Evolutionary conservation across 2,113 vertebrate genomes (phyloP).

Genomic region (Mastomys natalensis): DNA sequence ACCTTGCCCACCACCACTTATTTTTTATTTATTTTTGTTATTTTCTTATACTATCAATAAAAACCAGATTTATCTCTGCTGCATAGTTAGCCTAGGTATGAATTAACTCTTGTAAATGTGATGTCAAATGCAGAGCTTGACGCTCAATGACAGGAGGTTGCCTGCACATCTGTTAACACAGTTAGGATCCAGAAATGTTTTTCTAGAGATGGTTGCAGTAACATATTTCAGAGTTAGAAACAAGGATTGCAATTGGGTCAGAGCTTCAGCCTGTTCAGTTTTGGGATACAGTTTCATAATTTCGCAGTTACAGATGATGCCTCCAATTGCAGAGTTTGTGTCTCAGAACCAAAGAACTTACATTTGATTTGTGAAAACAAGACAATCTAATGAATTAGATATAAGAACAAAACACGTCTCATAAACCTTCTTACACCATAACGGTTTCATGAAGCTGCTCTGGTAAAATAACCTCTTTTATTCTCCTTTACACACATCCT

Average conservation of each 20-base stretch:
- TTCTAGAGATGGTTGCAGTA: not conserved
- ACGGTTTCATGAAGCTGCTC: not conserved
- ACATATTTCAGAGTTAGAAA: not conserved
- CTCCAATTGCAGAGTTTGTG: not conserved
- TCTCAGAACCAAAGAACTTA: not conserved
- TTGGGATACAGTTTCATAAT: not conserved
- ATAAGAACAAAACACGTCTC: not conserved
- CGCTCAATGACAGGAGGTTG: not conserved
- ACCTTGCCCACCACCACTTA: not conserved
- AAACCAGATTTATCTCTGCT: not conserved
- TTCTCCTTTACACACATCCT: not conserved
- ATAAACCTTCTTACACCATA: not conserved
- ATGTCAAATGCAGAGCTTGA: not conserved
- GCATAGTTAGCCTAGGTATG: not conserved
- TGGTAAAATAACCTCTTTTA: conserved; percentile 5
- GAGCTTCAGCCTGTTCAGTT: not conserved
- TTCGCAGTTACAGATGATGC: not conserved
- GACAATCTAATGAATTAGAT: conserved; percentile 18
- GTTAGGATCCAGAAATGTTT: not conserved
- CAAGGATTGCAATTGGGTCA: not conserved
- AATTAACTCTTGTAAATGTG: not conserved
- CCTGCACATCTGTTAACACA: not conserved
- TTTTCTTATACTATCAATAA: not conserved
- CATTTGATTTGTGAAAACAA: not conserved
- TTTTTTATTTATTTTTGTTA: not conserved